Percentiles rank a stretch among this genome's conserved stretches.
These are phyloP conservation scores for Trididemnum miniatum DNA, from an alignment of 23 tunicate genomes.

Conservation along the genomic window DNA sequence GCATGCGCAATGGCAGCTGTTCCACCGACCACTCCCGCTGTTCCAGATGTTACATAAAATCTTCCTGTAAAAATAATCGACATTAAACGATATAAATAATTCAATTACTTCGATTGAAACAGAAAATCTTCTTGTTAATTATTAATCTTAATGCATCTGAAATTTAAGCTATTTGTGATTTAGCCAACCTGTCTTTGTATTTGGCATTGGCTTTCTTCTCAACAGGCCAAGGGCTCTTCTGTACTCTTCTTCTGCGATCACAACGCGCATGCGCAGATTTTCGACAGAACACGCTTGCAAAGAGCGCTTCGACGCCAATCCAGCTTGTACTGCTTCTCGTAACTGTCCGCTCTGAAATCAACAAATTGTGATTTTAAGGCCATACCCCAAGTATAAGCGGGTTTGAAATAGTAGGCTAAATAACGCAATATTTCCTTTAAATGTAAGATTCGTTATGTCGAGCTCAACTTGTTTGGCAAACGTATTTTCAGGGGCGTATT, in stretches of 20 bases:
- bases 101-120: too few species aligned
- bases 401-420: too few species aligned
- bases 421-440: too few species aligned
- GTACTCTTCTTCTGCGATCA: constrained; percentile 81
- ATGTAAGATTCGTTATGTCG: too few species aligned
- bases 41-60: constrained; percentile 73
- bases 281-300: constrained; percentile 72
- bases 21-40: constrained; percentile 64
- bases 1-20: constrained; percentile 65
- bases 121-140: too few species aligned
- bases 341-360: constrained; percentile 73
- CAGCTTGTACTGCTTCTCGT: constrained; percentile 84
- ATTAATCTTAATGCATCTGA: too few species aligned
- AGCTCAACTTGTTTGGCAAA: too few species aligned
- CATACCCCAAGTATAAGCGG: too few species aligned
- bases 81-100: too few species aligned
- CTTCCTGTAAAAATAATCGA: constrained; percentile 51
- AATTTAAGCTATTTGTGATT: neutral
- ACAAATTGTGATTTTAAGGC: neutral
- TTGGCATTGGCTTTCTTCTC: constrained; percentile 92
- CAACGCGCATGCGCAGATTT: constrained; percentile 50
- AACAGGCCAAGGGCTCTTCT: constrained; percentile 79
- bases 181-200: constrained; percentile 71
- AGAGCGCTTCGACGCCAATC: constrained; percentile 65
- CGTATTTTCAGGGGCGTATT: too few species aligned